phyloP scores from a whole-genome alignment of 2,113 vertebrate species.

The Anolis sagrei region DNA sequence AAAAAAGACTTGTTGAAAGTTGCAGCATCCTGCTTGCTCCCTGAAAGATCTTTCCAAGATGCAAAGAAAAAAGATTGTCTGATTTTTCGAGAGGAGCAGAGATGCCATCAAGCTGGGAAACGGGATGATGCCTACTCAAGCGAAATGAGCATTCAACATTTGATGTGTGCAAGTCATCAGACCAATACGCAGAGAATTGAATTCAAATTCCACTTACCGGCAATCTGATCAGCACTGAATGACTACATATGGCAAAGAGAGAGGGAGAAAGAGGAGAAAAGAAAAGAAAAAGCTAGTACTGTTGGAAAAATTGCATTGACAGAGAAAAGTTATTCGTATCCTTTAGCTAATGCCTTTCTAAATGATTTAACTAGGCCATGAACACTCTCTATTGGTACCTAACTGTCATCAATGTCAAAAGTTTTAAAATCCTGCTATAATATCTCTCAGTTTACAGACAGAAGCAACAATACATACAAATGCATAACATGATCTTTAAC shows the following conservation, averaged over 20 bases:
- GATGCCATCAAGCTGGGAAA: slow-evolving; percentile 49
- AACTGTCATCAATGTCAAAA: neutral
- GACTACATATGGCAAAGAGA: slow-evolving; percentile 75
- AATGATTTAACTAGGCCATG: neutral
- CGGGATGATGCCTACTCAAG: slow-evolving; percentile 52
- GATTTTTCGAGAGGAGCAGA: slow-evolving; percentile 63
- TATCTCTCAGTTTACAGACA: slow-evolving; percentile 3
- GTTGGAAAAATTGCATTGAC: slow-evolving; percentile 80
- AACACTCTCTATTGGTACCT: neutral
- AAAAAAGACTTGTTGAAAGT: slow-evolving; percentile 66
- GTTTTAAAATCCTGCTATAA: neutral
- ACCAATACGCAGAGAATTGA: slow-evolving; percentile 45
- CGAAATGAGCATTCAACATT: slow-evolving; percentile 44
- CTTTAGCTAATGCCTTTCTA: neutral
- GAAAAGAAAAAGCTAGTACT: slow-evolving; percentile 70
- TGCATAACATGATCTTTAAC: slow-evolving; percentile 11
- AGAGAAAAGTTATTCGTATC: slow-evolving; percentile 61
- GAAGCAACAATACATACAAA: neutral
- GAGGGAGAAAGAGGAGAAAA: slow-evolving; percentile 68
- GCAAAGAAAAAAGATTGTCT: slow-evolving; percentile 49
- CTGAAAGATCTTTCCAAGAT: slow-evolving; percentile 71
- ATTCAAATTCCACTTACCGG: slow-evolving; percentile 78
- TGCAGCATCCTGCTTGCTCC: slow-evolving; percentile 72
- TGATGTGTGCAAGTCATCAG: slow-evolving; percentile 41
- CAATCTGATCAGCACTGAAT: slow-evolving; percentile 85